phyloP scores from a whole-genome alignment of 2,797 vertebrate species.

The Lepilemur ruficaudatus region DNA sequence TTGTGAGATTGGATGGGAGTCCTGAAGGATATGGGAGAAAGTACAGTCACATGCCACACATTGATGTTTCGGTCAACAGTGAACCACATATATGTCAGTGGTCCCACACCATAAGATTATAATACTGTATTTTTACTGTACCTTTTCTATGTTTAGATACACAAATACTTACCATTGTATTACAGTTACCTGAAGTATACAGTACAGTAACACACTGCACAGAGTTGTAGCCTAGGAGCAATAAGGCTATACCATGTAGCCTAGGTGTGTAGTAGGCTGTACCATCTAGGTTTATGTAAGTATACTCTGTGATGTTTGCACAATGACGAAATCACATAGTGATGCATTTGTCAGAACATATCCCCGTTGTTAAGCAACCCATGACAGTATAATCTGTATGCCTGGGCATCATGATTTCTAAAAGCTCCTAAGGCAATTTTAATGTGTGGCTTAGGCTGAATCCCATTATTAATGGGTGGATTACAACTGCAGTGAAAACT shows the following conservation, averaged over 20 bases:
- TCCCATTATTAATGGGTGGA: constrained; percentile 38
- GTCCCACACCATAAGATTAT: background rate
- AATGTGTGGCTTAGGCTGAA: constrained; percentile 1
- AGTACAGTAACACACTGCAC: background rate
- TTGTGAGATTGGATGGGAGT: constrained; percentile 1
- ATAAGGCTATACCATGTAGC: background rate
- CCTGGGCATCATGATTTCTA: constrained; percentile 43
- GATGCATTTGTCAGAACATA: background rate
- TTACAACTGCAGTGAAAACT: constrained; percentile 42
- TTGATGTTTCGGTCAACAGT: background rate
- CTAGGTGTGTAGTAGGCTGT: background rate
- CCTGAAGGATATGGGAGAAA: background rate
- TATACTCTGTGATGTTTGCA: background rate
- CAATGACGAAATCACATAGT: background rate
- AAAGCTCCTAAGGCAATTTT: constrained; percentile 33
- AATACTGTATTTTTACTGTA: background rate
- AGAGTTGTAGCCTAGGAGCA: background rate
- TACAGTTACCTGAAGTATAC: background rate
- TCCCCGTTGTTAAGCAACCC: background rate
- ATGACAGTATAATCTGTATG: background rate
- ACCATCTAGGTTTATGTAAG: background rate
- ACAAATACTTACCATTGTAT: background rate
- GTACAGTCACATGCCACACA: background rate
- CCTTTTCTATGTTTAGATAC: background rate
- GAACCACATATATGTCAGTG: background rate